phyloP scores from a whole-genome alignment of 2,113 vertebrate genomes.

The Oryzias curvinotus region DNA sequence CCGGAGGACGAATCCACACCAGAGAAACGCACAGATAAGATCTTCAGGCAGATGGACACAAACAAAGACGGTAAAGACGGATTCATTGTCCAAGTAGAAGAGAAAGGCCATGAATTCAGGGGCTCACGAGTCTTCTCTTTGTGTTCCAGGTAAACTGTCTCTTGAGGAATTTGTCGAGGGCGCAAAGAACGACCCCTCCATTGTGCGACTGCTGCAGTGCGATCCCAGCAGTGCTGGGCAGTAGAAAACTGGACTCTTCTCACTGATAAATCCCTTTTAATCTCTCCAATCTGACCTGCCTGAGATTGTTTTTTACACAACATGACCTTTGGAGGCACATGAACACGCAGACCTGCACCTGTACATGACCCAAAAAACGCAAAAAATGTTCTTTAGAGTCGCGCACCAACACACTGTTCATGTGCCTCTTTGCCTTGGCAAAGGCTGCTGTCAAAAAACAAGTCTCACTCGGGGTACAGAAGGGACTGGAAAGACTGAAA shows the following conservation, averaged over 20 bases:
- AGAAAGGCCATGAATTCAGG: no score
- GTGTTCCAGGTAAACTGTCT: constrained; percentile 89
- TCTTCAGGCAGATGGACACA: constrained; percentile 98
- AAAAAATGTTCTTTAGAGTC: constrained; percentile 5
- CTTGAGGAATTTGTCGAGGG: constrained; percentile 98
- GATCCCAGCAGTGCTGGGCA: constrained; percentile 91
- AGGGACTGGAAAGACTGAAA: constrained; percentile 38
- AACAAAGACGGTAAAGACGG: constrained; percentile 90
- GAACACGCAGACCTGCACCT: constrained; percentile 3
- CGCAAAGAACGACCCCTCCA: constrained; percentile 95
- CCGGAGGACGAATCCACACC: constrained; percentile 97
- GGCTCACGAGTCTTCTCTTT: background rate
- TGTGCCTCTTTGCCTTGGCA: constrained; percentile 40
- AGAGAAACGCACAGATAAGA: constrained; percentile 98
- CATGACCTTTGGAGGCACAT: constrained; percentile 35
- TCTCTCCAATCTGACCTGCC: constrained; percentile 32
- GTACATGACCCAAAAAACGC: constrained; percentile 21
- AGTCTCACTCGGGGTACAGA: constrained; percentile 37
- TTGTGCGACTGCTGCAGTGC: constrained; percentile 96
- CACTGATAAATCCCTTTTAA: constrained; percentile 32
- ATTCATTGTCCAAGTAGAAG: no score
- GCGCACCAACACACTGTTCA: constrained; percentile 18
- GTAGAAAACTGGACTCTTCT: constrained; percentile 55
- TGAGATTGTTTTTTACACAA: constrained; percentile 29
- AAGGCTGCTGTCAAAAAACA: constrained; percentile 15